Conservation (phyloP, 2,113 vertebrate species). For the Triplophysa siluroides region DNA sequence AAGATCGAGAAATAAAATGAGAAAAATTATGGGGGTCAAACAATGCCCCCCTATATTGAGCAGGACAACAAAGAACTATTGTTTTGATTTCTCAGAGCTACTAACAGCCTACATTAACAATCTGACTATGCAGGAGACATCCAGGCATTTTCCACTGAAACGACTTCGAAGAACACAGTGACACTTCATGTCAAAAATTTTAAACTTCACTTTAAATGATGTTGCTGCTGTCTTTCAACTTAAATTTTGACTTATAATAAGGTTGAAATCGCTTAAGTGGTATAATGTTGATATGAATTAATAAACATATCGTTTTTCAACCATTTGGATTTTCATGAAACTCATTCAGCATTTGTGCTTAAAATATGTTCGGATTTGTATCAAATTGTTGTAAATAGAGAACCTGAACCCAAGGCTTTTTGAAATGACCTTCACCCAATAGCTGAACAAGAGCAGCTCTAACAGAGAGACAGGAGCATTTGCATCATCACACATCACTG, state of each 20-base stretch:
- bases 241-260: too few relatives aligned
- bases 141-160: too few relatives aligned
- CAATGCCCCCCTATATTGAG: background rate
- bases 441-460: background rate
- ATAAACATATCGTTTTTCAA: too few relatives aligned
- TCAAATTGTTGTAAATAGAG: background rate
- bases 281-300: too few relatives aligned
- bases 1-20: background rate
- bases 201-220: too few relatives aligned
- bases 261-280: too few relatives aligned
- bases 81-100: background rate
- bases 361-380: background rate
- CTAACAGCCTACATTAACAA: background rate
- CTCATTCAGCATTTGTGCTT: background rate
- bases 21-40: background rate
- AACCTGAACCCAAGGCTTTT: background rate
- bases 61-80: background rate
- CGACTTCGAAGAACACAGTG: too few relatives aligned
- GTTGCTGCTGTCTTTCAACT: too few relatives aligned
- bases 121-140: too few relatives aligned
- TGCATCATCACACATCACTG: conserved; percentile 28
- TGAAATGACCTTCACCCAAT: background rate
- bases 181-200: too few relatives aligned
- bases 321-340: too few relatives aligned
- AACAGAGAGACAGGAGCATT: background rate